Evolutionary conservation across 2,113 vertebrate genomes (phyloP).

Genomic region (Ptilorrhoa leucosticta): DNA sequence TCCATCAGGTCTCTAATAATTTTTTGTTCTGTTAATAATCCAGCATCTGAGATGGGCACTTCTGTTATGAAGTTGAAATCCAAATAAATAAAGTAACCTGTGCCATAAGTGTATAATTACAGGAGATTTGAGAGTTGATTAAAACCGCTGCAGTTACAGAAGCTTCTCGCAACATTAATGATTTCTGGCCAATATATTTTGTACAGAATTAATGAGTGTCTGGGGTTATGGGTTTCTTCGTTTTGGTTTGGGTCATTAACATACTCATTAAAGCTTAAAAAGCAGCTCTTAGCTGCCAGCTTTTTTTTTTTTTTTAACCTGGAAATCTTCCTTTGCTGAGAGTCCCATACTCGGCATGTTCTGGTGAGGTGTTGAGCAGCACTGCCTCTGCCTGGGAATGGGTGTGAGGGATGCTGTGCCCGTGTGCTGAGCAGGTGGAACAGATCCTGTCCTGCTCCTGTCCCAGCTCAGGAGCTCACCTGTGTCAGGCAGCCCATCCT

Average conservation of each 20-base stretch:
- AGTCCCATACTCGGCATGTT: neutral
- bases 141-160: neutral
- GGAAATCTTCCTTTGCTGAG: neutral
- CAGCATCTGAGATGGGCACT: neutral
- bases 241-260: slow-evolving; percentile 50
- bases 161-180: neutral
- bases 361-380: neutral
- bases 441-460: neutral
- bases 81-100: slow-evolving; percentile 29
- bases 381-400: neutral
- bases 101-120: neutral
- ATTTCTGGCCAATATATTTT: slow-evolving; percentile 39
- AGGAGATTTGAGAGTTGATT: slow-evolving; percentile 37
- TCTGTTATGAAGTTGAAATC: neutral
- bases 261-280: slow-evolving; percentile 46
- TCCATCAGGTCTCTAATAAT: neutral
- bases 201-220: slow-evolving; percentile 48
- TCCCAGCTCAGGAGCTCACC: neutral
- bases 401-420: neutral
- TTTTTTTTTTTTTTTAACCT: neutral
- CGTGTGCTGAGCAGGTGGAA: neutral
- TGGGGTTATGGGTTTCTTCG: slow-evolving; percentile 18
- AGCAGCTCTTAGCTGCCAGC: neutral
- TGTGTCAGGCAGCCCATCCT: neutral
- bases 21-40: neutral